Percentiles rank a stretch among this genome's conserved stretches.
phyloP scores from a whole-genome alignment of 2,888 invertebrate genomes.

The Calliphora vomitoria region DNA sequence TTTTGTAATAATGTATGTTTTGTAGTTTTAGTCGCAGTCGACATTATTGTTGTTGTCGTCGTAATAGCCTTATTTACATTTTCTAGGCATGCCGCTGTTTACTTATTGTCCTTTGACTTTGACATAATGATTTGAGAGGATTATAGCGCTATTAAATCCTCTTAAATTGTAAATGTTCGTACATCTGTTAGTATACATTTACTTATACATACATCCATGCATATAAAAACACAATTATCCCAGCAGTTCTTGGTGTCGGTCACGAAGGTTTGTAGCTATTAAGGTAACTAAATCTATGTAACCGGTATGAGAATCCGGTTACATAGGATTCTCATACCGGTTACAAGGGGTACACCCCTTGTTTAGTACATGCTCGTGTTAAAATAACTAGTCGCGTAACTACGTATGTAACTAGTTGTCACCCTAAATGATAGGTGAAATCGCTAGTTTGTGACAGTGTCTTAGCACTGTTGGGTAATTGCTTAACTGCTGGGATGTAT shows the following conservation, averaged over 20 bases:
- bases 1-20: constrained; percentile 21
- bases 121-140: constrained; percentile 72
- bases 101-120: constrained; percentile 71
- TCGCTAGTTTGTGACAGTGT: too few relatives aligned
- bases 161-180: constrained; percentile 69
- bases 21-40: constrained; percentile 1
- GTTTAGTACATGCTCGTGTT: too few relatives aligned
- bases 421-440: too few relatives aligned
- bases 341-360: too few relatives aligned
- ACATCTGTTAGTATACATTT: constrained; percentile 58
- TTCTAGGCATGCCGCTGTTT: constrained; percentile 67
- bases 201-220: not conserved
- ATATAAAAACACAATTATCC: not conserved
- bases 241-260: not conserved
- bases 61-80: constrained; percentile 64
- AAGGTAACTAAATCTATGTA: too few relatives aligned
- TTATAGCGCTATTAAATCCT: constrained; percentile 74
- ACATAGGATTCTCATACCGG: too few relatives aligned
- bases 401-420: too few relatives aligned
- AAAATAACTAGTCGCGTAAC: too few relatives aligned
- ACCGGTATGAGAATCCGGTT: too few relatives aligned
- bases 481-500: not conserved
- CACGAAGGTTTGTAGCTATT: too few relatives aligned
- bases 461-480: too few relatives aligned
- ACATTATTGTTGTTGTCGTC: constrained; percentile 5